A percentile compares a stretch with the other conserved stretches of the same genome.
Conservation (phyloP, 2,888 invertebrate species). For the Amphipoea oculea region DNA sequence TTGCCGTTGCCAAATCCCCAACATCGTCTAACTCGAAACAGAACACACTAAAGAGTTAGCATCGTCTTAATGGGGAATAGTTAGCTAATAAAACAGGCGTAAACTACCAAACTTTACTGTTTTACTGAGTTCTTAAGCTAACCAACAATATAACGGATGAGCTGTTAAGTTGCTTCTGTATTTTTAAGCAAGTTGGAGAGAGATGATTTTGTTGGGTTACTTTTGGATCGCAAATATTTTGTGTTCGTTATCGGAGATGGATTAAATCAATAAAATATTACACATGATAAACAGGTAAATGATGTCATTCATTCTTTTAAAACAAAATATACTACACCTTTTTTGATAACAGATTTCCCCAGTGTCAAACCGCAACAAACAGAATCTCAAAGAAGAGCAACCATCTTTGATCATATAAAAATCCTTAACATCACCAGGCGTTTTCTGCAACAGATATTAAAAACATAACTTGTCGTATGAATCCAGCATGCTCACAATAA, state of each 20-base stretch:
- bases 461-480: conserved; percentile 15
- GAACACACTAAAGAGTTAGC: conserved; percentile 10
- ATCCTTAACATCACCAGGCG: too few species aligned
- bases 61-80: conserved; percentile 33
- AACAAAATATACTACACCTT: conserved; percentile 2
- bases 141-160: conserved; percentile 30
- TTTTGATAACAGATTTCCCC: conserved; percentile 3
- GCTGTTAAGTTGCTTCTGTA: conserved; percentile 15
- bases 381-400: neutral
- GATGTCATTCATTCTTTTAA: conserved; percentile 19
- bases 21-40: conserved; percentile 11
- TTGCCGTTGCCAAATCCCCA: neutral
- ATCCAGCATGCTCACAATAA: conserved; percentile 22
- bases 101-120: conserved; percentile 51
- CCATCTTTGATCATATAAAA: neutral
- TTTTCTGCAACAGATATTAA: conserved; percentile 15
- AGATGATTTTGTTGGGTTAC: neutral
- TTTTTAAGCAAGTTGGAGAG: conserved; percentile 13
- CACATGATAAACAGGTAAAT: neutral
- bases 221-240: neutral
- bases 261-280: neutral
- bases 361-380: neutral
- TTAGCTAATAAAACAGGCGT: conserved; percentile 51
- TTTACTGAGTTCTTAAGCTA: conserved; percentile 30
- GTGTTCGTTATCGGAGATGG: neutral